A percentile compares a stretch with the other conserved stretches of the same genome.
These are phyloP conservation scores for Cheilosia vernalis DNA, from an alignment of 2,888 invertebrate genomes.

Conservation along the genomic window DNA sequence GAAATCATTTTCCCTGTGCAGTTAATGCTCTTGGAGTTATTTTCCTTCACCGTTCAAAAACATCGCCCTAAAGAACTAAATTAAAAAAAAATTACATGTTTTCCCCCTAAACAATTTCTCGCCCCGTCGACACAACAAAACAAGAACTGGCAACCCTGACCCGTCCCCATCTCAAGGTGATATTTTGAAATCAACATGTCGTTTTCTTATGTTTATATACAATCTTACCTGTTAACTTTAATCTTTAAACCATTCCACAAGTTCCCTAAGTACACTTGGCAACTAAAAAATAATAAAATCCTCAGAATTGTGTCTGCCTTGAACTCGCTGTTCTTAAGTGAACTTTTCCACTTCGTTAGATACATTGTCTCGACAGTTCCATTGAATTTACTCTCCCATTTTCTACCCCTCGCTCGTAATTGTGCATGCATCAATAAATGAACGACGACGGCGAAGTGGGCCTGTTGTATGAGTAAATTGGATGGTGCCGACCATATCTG, in stretches of 20 bases:
- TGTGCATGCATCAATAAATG: constrained; percentile 73
- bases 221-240: not conserved
- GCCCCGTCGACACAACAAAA: too few species aligned
- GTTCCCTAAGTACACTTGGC: constrained; percentile 19
- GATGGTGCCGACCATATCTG: constrained; percentile 7
- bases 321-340: constrained; percentile 29
- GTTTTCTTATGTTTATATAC: too few species aligned
- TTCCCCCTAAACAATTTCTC: too few species aligned
- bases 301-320: constrained; percentile 27
- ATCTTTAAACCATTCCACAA: constrained; percentile 23
- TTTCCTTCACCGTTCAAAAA: too few species aligned
- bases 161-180: too few species aligned
- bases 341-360: constrained; percentile 63
- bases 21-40: too few species aligned
- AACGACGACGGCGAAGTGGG: constrained; percentile 33
- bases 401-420: constrained; percentile 30
- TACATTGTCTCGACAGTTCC: constrained; percentile 70
- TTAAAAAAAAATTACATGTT: too few species aligned
- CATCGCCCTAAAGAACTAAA: too few species aligned
- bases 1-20: too few species aligned
- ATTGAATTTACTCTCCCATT: constrained; percentile 57
- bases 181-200: constrained; percentile 24
- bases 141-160: too few species aligned
- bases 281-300: constrained; percentile 8
- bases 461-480: constrained; percentile 22